phyloP scores from a whole-genome alignment of 1,140 invertebrate genomes.

The Drosophila athabasca region DNA sequence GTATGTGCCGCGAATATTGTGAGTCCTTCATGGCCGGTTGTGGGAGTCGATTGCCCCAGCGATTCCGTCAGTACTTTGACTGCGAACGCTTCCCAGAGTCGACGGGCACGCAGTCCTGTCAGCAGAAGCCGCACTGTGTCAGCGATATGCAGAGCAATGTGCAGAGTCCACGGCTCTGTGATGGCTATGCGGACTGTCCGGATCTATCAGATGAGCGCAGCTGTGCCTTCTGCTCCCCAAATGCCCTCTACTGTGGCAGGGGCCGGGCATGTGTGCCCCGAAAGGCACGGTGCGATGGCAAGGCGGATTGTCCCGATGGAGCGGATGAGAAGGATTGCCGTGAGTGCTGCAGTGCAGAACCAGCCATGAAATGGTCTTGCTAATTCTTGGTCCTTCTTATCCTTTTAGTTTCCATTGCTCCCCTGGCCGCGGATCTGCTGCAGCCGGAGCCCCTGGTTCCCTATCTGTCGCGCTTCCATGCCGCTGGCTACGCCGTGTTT shows the following conservation, averaged over 20 bases:
- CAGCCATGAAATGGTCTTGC: background rate
- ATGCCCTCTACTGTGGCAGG: conserved; percentile 90
- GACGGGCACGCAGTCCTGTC: conserved; percentile 88
- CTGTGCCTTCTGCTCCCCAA: conserved; percentile 90
- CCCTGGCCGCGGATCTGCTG: conserved; percentile 86
- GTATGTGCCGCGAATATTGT: conserved; percentile 93
- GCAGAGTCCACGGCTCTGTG: conserved; percentile 90
- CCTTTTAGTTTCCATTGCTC: conserved; percentile 88
- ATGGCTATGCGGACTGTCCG: conserved; percentile 93
- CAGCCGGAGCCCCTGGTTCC: conserved; percentile 86
- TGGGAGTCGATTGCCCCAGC: conserved; percentile 88
- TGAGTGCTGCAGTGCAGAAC: conserved; percentile 85
- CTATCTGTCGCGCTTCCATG: conserved; percentile 87
- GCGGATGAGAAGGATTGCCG: conserved; percentile 93
- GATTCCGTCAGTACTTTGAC: conserved; percentile 89
- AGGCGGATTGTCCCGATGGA: conserved; percentile 92
- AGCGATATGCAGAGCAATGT: conserved; percentile 88
- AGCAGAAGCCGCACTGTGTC: conserved; percentile 90
- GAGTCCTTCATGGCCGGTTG: conserved; percentile 93
- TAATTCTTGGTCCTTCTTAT: conserved; percentile 22
- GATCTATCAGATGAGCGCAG: conserved; percentile 91
- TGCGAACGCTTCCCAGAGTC: conserved; percentile 92
- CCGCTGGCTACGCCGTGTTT: conserved; percentile 91
- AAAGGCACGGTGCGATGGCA: conserved; percentile 91
- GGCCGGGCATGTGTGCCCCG: conserved; percentile 89